Evolutionary conservation across 2,797 vertebrate genomes (phyloP).

Genomic region (Anguilla marmorata): DNA sequence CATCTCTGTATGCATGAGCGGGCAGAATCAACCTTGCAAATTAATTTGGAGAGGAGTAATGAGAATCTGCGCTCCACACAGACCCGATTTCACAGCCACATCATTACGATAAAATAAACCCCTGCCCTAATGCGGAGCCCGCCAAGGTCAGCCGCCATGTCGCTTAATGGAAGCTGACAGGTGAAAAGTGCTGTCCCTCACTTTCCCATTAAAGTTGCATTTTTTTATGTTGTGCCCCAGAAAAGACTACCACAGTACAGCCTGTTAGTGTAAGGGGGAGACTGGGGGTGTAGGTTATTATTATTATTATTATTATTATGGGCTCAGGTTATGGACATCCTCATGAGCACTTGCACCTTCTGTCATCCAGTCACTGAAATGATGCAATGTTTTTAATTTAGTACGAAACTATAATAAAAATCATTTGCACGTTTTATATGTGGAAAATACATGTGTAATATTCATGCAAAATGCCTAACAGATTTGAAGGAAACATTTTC

Average conservation of each 20-base stretch:
- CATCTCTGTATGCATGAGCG: slow-evolving; percentile 66
- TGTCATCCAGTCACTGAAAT: neutral
- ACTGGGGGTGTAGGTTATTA: neutral
- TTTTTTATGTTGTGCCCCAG: slow-evolving; percentile 52
- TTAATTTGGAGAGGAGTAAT: slow-evolving; percentile 78
- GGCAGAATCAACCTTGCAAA: slow-evolving; percentile 73
- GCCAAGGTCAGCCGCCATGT: slow-evolving; percentile 72
- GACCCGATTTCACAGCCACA: slow-evolving; percentile 77
- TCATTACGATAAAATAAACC: slow-evolving; percentile 64
- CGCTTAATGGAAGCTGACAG: slow-evolving; percentile 79
- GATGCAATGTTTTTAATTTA: neutral
- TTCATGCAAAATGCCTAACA: neutral
- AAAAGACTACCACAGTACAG: slow-evolving; percentile 1
- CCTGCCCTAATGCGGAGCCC: slow-evolving; percentile 59
- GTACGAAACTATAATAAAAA: neutral
- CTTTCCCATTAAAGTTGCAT: slow-evolving; percentile 69
- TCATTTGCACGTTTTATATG: neutral
- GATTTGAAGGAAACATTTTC: neutral
- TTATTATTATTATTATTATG: neutral
- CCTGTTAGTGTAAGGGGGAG: neutral
- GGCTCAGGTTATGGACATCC: neutral
- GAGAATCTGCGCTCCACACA: slow-evolving; percentile 68
- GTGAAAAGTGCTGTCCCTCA: slow-evolving; percentile 71
- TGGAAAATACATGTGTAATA: neutral
- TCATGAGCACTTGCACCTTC: neutral